phyloP scores from a whole-genome alignment of 2,113 vertebrate species.

The Sander lucioperca region DNA sequence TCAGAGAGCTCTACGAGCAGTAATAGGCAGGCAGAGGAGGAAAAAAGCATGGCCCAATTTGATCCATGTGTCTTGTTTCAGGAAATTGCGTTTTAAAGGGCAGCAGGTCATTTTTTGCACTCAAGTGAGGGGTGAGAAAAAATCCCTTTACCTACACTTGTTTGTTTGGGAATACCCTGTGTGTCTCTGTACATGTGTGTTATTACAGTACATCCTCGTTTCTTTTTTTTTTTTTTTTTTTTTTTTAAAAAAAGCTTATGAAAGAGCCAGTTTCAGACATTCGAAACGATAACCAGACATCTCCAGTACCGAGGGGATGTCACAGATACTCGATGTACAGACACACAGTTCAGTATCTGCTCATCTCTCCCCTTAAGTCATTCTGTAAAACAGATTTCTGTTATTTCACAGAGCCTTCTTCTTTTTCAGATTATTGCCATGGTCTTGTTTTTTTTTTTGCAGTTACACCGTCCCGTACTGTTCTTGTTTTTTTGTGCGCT shows the following conservation, averaged over 20 bases:
- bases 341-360: slow-evolving; percentile 43
- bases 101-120: slow-evolving; percentile 59
- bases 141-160: slow-evolving; percentile 58
- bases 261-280: slow-evolving; percentile 26
- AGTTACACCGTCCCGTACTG: slow-evolving; percentile 17
- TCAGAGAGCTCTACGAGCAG: slow-evolving; percentile 62
- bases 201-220: slow-evolving; percentile 10
- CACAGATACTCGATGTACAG: slow-evolving; percentile 6
- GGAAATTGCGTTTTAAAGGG: slow-evolving; percentile 80
- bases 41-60: slow-evolving; percentile 61
- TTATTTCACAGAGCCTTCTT: slow-evolving; percentile 38
- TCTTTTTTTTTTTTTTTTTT: too few species aligned
- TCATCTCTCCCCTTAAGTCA: slow-evolving; percentile 60
- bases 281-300: slow-evolving; percentile 59
- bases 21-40: slow-evolving; percentile 63
- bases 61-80: slow-evolving; percentile 77
- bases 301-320: slow-evolving; percentile 43
- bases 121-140: slow-evolving; percentile 50
- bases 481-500: slow-evolving; percentile 37
- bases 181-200: slow-evolving; percentile 17
- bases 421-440: slow-evolving; percentile 26
- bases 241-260: slow-evolving; percentile 20
- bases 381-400: slow-evolving; percentile 33
- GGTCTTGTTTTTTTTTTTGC: slow-evolving; percentile 5
- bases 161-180: slow-evolving; percentile 61